Evolutionary conservation across 1,140 invertebrate genomes (phyloP), one percentile per base, ranked within the genome.

Genomic region (Psilanteris sp.): DNA sequence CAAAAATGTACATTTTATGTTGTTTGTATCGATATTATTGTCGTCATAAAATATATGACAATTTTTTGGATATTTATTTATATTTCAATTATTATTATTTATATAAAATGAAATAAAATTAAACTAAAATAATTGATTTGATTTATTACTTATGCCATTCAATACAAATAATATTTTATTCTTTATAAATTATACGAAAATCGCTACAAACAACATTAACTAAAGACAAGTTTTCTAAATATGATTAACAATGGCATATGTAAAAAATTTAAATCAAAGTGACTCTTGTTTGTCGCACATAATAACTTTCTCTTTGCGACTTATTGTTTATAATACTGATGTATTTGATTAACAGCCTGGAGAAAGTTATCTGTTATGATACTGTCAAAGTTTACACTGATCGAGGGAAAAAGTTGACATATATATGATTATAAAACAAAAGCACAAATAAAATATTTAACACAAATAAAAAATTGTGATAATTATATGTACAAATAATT

Each of bases 281-380:
- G 15, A 39, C 26, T 55, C 39, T 41, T 8, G 14, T 31, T 14
- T 13, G 22, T 20, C 15, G 10, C 24, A 18, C 34, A 9, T 13
- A 22, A 34, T 44, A 20, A 41, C 16, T 27, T 11, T 13, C 15
- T 6, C 7, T 22, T 37, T 43, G 16, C 36, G 10, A 44, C 57
- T 70, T 72, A 71, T 3, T 37, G n/a, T 32, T 34, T 66, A 72
- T 81, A 82, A 82, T 82, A 82, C 80, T 82, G 80, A 75, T 68
- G 48, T 34, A 15, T 26, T 41, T 11, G 29, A 50, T 24, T 13
- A 22, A 57, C 61, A 66, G 61, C 61, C 37, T 39, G 20, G 0
- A 11, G 7, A 32, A 43, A 32, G 13, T 4, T 54, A 37, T 26
- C 9, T 5, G 13, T 32, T 10, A 32, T 24, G 11, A 5, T 7